These are phyloP conservation scores for Poeciliopsis infans DNA, from an alignment of 2,797 vertebrate species.

Conservation along the genomic window DNA sequence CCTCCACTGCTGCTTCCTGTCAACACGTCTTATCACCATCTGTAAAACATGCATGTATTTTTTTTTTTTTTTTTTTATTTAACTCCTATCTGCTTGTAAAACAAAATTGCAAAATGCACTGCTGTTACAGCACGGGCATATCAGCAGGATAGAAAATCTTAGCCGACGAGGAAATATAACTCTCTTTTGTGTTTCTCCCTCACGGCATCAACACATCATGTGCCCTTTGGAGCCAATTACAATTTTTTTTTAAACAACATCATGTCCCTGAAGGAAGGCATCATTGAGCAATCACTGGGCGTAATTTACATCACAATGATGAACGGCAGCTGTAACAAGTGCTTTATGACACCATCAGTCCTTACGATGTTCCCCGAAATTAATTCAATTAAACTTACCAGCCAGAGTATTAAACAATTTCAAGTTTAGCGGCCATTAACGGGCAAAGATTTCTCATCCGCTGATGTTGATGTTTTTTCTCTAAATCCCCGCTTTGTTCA, in stretches of 20 bases:
- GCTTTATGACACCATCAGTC: conserved; percentile 92
- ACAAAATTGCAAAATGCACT: conserved; percentile 36
- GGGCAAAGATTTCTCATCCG: conserved; percentile 50
- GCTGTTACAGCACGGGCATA: conserved; percentile 29
- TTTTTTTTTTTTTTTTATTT: conserved; percentile 49
- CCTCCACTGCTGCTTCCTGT: conserved; percentile 20
- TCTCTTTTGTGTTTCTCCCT: conserved; percentile 62
- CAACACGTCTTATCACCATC: conserved; percentile 26
- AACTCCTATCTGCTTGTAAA: conserved; percentile 30
- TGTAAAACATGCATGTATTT: conserved; percentile 33
- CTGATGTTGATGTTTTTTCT: conserved; percentile 49
- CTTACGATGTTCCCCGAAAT: conserved; percentile 91
- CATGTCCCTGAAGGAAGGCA: conserved; percentile 78
- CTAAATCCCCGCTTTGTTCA: conserved; percentile 15
- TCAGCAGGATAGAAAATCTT: conserved; percentile 42
- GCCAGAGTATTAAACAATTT: conserved; percentile 86
- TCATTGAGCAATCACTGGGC: conserved; percentile 80
- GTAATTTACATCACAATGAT: conserved; percentile 85
- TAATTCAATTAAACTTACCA: conserved; percentile 96
- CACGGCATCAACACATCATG: conserved; percentile 62
- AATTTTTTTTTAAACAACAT: conserved; percentile 57
- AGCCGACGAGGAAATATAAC: conserved; percentile 56
- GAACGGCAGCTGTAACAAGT: conserved; percentile 82
- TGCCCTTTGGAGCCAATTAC: conserved; percentile 83
- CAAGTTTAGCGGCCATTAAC: conserved; percentile 87